Percentiles rank a stretch among this genome's conserved stretches.
Conservation (phyloP, 2,797 vertebrate genomes). For the Nothura maculosa region DNA sequence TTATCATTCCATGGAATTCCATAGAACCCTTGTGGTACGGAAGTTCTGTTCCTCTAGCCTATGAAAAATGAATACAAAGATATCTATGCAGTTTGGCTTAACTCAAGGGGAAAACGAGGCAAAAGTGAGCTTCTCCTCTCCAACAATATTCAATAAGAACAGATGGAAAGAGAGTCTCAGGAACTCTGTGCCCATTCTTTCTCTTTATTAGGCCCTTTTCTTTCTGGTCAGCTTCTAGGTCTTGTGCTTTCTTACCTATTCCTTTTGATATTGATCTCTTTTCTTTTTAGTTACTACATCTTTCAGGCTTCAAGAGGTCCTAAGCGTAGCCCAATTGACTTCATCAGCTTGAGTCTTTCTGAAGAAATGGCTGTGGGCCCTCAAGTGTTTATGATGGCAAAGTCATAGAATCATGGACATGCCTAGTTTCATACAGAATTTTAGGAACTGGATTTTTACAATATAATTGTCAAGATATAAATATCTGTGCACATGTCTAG, state of each 20-base stretch:
- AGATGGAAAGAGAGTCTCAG: neutral
- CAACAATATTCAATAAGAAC: neutral
- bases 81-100: neutral
- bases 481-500: neutral
- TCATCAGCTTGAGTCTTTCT: neutral
- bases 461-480: neutral
- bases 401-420: neutral
- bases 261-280: rapidly evolving
- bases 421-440: neutral
- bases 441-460: neutral
- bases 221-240: neutral
- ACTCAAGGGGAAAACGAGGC: neutral
- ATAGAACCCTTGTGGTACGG: neutral
- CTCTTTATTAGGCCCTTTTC: neutral
- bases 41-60: neutral
- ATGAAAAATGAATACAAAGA: neutral
- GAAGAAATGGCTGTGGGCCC: neutral
- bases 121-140: rapidly evolving
- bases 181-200: rapidly evolving
- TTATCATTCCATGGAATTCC: neutral
- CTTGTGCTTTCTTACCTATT: neutral
- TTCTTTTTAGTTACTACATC: neutral
- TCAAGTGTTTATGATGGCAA: neutral
- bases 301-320: neutral
- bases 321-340: neutral